Conservation (phyloP, 2,113 vertebrate species). For the Colaptes auratus region DNA sequence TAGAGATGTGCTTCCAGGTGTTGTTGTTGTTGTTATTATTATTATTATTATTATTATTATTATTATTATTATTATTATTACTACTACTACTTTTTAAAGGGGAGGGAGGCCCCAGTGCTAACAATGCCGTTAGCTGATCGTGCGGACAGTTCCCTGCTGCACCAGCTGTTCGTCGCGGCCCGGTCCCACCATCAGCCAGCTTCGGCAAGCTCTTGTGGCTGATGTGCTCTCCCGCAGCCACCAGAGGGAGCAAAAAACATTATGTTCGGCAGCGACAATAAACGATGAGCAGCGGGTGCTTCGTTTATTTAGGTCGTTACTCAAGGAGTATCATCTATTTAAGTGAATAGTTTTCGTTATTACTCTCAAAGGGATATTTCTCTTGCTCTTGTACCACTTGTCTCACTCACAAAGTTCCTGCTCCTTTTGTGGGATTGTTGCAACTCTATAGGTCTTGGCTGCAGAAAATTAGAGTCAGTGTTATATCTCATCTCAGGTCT, state of each 20-base stretch:
- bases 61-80: too few species aligned
- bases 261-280: not conserved
- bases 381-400: not conserved
- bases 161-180: not conserved
- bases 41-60: not conserved
- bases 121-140: not conserved
- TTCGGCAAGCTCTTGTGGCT: not conserved
- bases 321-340: not conserved
- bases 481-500: not conserved
- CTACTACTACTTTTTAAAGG: not conserved
- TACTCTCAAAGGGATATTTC: not conserved
- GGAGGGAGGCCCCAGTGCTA: not conserved
- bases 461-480: not conserved
- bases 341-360: not conserved
- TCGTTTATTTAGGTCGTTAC: not conserved
- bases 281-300: not conserved
- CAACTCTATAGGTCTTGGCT: not conserved
- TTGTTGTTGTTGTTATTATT: not conserved
- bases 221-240: not conserved
- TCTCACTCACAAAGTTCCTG: not conserved
- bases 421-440: not conserved
- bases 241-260: slow-evolving; percentile 66
- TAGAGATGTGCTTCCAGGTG: not conserved
- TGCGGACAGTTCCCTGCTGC: not conserved
- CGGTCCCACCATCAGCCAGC: not conserved